Base-by-base conservation (phyloP, 2,888 invertebrate species). In the Acrocera orbiculus region DNA sequence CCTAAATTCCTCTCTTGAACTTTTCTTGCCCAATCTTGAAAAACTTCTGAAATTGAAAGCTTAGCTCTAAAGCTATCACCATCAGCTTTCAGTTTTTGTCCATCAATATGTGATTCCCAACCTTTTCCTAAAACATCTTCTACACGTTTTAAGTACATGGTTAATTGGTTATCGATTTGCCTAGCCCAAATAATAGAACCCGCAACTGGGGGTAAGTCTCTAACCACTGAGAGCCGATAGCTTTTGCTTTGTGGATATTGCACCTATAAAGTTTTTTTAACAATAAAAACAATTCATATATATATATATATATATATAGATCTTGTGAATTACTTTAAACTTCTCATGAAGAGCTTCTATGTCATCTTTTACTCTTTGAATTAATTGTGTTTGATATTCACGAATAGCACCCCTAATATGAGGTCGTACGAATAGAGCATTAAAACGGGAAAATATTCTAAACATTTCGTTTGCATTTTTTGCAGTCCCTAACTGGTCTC, bases 381-480 rank as follows among this genome's bases (percentile, higher is more conserved):
- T 98, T 35, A 99, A 70, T 58, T 98, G 95, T 0, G 96, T 95
- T 63, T 99, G 98, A 61, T 98, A 98, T 62, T 98, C 98, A 27
- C 96, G 70, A 45, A 99, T 99, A 16, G 98, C 98, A 28, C 98
- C 96, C 34, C 95, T 76, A 54, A 99, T 99, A 61, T 98, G 96
- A 3, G 95, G 96, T 7, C 98, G 76, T 8, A 99, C 93, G 63
- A 99, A 98, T 32, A 99, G 66, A 0, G 96, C 96, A 62, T 99
- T 99, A 66, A 96, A 99, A 13, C 96, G 77, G 1, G 93, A 93
- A 64, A 87, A 87, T 49, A 98, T 98, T 36, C 93, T 73, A 65
- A 99, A 99, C 98, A 99, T 99, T 61, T 99, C 98, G 56, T 96
- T 96, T 14, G 98, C 98, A 64, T 96, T 96, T 63, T 93, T 93